These are phyloP conservation scores for Lampris megalopsis DNA, from an alignment of 2,113 vertebrate genomes.

Conservation along the genomic window DNA sequence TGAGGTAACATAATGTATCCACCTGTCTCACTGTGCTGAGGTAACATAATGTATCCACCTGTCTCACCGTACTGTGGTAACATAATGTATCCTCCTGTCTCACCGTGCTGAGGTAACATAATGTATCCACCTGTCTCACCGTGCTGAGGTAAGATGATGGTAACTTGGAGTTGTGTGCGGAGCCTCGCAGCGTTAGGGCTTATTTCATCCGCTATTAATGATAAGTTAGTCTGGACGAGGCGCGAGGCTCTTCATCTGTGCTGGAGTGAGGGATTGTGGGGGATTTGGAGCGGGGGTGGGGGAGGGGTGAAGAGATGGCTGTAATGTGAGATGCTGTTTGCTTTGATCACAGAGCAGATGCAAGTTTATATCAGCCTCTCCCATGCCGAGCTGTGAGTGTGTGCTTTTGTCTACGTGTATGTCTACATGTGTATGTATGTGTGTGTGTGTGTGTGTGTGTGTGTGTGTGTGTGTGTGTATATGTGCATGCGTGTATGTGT, in stretches of 20 bases:
- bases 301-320: neutral
- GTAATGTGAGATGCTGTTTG: conserved; percentile 10
- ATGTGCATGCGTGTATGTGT: neutral
- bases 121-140: conserved; percentile 43
- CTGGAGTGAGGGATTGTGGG: conserved; percentile 13
- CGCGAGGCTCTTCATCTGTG: conserved; percentile 4
- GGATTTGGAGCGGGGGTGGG: conserved; percentile 14
- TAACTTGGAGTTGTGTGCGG: conserved; percentile 41
- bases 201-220: conserved; percentile 42
- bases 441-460: conserved; percentile 7
- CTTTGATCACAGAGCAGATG: neutral
- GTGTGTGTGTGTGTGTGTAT: conserved; percentile 6
- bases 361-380: neutral
- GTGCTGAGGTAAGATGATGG: conserved; percentile 48
- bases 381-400: neutral
- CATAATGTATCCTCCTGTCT: too few species aligned
- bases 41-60: too few species aligned
- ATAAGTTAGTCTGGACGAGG: conserved; percentile 44
- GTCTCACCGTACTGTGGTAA: too few species aligned
- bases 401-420: neutral
- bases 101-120: conserved; percentile 26
- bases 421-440: neutral
- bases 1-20: too few species aligned
- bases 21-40: too few species aligned
- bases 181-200: conserved; percentile 43